Base-by-base conservation (phyloP, 2,113 vertebrate genomes). In the Xerus inauris region DNA sequence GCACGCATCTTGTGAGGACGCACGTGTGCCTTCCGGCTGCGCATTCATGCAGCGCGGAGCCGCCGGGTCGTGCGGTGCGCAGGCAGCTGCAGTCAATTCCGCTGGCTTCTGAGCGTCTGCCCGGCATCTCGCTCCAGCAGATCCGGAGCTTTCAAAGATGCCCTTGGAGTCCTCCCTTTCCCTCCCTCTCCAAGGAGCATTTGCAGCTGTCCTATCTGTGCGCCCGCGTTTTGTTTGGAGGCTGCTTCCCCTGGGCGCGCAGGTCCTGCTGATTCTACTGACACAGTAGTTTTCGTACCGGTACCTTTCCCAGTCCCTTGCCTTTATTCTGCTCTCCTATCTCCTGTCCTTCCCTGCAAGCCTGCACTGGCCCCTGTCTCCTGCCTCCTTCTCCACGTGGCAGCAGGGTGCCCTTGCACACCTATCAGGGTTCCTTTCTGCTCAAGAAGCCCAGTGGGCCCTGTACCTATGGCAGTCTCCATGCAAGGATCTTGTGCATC, bases 31-130 rank as follows among this genome's bases (percentile, higher is more conserved):
- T 57, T 57, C 81, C 73, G 38, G 28, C 45, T 8, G 32, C 1
- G 0, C 19, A n/a, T 14, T 20, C 45, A 13, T 13, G 4, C 3
- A 67, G 67, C 45, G 20, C 5, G 26, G 22, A 79, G 54, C 2
- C 5, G 24, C 57, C 0, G 0, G 26, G 5, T 26, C 59, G 9
- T 35, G 35, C 13, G 12, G 40, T 11, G 4, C 0, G 6, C 3
- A 45, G 49, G 30, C 32, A 11, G 69, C 10, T 51, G 30, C 0
- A 0, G 30, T 17, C 47, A 19, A 1, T 32, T 5, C 35, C 9
- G 64, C 4, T 0, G 20, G 35, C 71, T 51, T 28, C 47, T 3
- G 1, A 19, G 62, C 1, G 6, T 47, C 75, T 42, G 2, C 12
- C 51, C 59, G 14, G 30, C n/a, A 42, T 1, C 10, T 1, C 42